Evolutionary conservation across 2,797 vertebrate genomes (phyloP).

Genomic region (Nannoperca australis): DNA sequence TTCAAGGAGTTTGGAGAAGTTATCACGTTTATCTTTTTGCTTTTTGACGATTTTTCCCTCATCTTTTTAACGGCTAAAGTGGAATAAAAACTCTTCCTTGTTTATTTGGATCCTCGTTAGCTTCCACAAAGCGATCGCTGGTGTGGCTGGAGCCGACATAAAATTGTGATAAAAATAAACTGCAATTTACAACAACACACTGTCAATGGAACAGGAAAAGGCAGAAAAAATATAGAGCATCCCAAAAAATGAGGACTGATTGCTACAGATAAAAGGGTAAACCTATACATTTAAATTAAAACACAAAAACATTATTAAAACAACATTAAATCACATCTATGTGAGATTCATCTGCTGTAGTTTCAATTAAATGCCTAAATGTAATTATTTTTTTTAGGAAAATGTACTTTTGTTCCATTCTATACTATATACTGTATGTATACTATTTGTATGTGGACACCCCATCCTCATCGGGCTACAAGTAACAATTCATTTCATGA

Average conservation of each 20-base stretch:
- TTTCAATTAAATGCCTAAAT: background rate
- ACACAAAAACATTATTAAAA: background rate
- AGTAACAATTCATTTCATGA: background rate
- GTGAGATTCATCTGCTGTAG: background rate
- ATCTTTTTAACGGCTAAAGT: background rate
- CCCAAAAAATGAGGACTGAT: background rate
- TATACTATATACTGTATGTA: too few relatives aligned
- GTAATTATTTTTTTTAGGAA: background rate
- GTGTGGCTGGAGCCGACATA: background rate
- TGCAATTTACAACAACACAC: background rate
- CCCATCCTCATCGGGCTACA: background rate
- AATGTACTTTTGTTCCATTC: background rate
- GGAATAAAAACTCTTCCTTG: slow-evolving; percentile 3
- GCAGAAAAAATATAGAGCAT: background rate
- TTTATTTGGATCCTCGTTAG: slow-evolving; percentile 21
- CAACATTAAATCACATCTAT: background rate
- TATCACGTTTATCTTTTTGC: slow-evolving; percentile 20
- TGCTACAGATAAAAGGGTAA: too few relatives aligned
- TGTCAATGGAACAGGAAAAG: background rate
- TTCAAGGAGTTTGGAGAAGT: background rate
- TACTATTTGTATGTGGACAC: background rate
- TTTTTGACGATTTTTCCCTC: background rate
- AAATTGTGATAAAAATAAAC: background rate
- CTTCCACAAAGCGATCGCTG: background rate
- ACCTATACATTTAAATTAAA: background rate